Evolutionary conservation across 2,113 vertebrate genomes (phyloP).

Genomic region (Ptychochromis oligacanthus): DNA sequence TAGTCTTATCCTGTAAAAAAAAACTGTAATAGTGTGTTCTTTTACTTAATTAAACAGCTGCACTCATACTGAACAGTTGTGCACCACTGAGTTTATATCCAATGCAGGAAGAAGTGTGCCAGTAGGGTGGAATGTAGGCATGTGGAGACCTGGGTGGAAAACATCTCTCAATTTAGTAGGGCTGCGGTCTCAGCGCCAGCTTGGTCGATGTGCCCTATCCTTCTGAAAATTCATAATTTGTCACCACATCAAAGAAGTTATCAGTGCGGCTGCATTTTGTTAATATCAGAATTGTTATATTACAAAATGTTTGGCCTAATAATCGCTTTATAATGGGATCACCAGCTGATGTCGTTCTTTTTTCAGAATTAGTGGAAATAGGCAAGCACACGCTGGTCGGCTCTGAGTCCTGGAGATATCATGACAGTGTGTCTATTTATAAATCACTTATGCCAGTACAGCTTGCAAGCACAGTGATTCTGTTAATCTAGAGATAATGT

Average conservation of each 20-base stretch:
- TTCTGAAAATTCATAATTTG: too few relatives aligned
- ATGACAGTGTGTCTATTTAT: not conserved
- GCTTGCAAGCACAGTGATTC: not conserved
- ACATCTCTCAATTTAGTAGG: not conserved
- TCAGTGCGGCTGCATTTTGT: too few relatives aligned
- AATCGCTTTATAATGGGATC: not conserved
- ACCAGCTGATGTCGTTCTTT: not conserved
- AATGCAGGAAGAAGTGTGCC: not conserved
- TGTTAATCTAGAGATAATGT: not conserved
- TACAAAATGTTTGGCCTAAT: not conserved
- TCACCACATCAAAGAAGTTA: too few relatives aligned
- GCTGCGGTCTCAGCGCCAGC: too few relatives aligned
- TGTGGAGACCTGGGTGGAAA: too few relatives aligned
- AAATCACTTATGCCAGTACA: not conserved
- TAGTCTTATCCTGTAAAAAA: not conserved
- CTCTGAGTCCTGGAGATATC: not conserved
- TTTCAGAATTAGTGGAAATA: not conserved
- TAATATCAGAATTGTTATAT: too few relatives aligned
- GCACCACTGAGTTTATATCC: not conserved
- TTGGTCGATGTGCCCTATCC: too few relatives aligned
- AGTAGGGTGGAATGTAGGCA: not conserved
- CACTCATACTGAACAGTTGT: not conserved
- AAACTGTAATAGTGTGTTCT: rapidly evolving
- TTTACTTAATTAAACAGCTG: not conserved
- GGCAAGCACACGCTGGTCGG: not conserved